Evolutionary conservation across 2,888 invertebrate genomes (phyloP).

Genomic region (Calameuta filiformis): DNA sequence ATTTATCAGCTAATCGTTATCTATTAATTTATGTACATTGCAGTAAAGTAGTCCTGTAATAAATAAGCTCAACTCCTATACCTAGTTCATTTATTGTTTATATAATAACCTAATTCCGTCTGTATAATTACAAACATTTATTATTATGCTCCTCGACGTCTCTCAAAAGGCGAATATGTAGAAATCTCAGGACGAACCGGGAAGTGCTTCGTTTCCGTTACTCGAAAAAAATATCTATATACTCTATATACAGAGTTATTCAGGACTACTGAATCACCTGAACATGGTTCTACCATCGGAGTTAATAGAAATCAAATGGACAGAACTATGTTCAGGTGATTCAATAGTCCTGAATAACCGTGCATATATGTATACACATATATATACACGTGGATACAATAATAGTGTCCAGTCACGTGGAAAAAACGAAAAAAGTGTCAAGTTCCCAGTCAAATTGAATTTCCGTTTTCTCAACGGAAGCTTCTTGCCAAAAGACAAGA

Average conservation of each 20-base stretch:
- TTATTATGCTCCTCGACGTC: slow-evolving; percentile 33
- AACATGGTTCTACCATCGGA: no score
- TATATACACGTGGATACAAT: not conserved
- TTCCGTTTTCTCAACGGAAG: not conserved
- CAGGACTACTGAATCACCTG: no score
- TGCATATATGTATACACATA: not conserved
- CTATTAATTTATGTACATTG: slow-evolving; percentile 51
- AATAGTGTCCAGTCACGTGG: not conserved
- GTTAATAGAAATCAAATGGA: no score
- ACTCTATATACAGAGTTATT: no score
- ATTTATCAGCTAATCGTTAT: slow-evolving; percentile 22
- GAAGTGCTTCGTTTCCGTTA: not conserved
- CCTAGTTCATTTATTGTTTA: slow-evolving; percentile 41
- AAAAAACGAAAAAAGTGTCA: not conserved
- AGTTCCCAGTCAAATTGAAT: not conserved
- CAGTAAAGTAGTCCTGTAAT: slow-evolving; percentile 54
- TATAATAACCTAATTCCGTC: slow-evolving; percentile 28
- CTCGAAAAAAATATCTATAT: not conserved
- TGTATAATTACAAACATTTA: slow-evolving; percentile 42
- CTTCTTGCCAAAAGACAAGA: not conserved
- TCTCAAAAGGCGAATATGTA: slow-evolving; percentile 36
- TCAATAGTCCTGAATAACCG: not conserved
- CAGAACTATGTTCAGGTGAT: no score
- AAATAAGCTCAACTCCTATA: slow-evolving; percentile 59
- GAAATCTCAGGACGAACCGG: not conserved